Evolutionary conservation across 2,888 invertebrate genomes (phyloP).

Genomic region (Cerceris rybyensis): DNA sequence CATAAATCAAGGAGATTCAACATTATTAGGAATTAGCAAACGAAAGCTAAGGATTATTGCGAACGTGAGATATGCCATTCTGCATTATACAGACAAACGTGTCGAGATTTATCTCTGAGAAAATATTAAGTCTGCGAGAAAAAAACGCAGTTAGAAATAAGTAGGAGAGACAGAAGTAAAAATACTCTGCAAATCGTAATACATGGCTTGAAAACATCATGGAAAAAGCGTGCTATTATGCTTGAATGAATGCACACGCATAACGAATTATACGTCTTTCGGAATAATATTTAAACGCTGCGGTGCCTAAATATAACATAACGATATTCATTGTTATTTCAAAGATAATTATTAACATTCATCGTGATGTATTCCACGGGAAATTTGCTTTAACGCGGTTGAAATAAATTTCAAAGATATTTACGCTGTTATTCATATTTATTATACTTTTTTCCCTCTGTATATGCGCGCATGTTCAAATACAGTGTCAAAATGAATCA

Average conservation of each 20-base stretch:
- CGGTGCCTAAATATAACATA: too few species aligned
- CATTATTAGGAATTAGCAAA: not conserved
- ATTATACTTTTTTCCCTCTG: constrained; percentile 28
- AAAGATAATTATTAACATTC: constrained; percentile 3
- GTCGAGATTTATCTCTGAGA: constrained; percentile 6
- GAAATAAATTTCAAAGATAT: too few species aligned
- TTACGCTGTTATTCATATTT: constrained; percentile 51
- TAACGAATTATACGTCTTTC: too few species aligned
- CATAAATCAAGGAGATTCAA: not conserved
- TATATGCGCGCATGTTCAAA: constrained; percentile 40
- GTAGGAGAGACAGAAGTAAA: not conserved
- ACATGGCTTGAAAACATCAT: not conserved
- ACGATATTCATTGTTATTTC: not conserved
- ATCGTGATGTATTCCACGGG: constrained; percentile 31
- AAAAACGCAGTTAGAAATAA: not conserved
- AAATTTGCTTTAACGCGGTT: constrained; percentile 25
- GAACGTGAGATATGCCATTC: not conserved
- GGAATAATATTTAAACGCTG: too few species aligned
- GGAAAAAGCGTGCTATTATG: not conserved
- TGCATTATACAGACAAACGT: not conserved
- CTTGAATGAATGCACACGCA: not conserved
- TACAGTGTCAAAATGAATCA: constrained; percentile 52
- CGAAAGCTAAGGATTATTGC: constrained; percentile 13
- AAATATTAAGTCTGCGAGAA: not conserved
- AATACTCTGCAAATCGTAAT: not conserved